Conservation (phyloP, 1,140 invertebrate species). For the Leptestheria dahalacensis region DNA sequence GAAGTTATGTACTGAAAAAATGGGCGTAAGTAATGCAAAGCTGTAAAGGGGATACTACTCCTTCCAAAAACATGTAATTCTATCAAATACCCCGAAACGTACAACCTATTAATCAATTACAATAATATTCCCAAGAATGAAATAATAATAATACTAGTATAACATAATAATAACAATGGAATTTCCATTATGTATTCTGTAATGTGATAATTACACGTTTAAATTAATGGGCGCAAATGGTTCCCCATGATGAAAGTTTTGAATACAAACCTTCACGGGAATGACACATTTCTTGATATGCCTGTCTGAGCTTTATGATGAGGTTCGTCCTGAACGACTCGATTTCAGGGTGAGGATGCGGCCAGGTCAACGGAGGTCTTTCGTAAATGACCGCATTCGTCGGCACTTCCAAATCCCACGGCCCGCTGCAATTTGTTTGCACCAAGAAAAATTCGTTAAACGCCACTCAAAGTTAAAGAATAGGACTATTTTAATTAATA, state of each 20-base stretch:
- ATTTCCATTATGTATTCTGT: neutral
- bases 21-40: too few species aligned
- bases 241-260: neutral
- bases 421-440: constrained; percentile 41
- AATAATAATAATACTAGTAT: neutral
- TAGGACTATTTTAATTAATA: neutral
- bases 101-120: too few species aligned
- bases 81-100: too few species aligned
- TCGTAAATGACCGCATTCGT: constrained; percentile 91
- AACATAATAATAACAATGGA: neutral
- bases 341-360: constrained; percentile 85
- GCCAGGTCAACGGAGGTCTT: constrained; percentile 57
- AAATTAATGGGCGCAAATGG: too few species aligned
- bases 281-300: constrained; percentile 87
- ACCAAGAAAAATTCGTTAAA: constrained; percentile 7
- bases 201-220: too few species aligned
- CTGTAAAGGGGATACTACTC: too few species aligned
- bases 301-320: constrained; percentile 65
- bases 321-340: constrained; percentile 65
- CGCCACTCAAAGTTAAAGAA: too few species aligned
- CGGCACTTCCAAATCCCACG: constrained; percentile 86
- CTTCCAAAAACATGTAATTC: too few species aligned
- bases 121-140: neutral
- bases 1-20: too few species aligned
- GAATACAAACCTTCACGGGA: constrained; percentile 54